Evolutionary conservation across 1,140 invertebrate species (phyloP), one percentile per base, ranked within the genome.

Genomic region (Bathynomus jamesi): DNA sequence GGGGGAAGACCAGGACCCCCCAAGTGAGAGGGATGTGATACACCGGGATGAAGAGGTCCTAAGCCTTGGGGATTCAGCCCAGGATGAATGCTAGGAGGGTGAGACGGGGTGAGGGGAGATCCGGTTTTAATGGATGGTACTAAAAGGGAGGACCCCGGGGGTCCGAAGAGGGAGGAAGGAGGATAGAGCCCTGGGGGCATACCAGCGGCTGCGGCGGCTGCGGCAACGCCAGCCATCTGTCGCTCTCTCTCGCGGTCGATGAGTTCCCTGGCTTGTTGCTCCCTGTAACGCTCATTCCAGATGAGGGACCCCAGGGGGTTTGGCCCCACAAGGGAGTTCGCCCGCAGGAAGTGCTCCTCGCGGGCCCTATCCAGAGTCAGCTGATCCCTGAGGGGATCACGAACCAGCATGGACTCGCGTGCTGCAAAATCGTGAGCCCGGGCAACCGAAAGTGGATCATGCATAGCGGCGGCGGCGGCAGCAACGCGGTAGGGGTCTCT

Each of bases 401-500:
- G 25, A n/a, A n/a, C 32, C 32, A 40, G 32, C 67, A 69, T 69
- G 28, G 53, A 61, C 29, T 69, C 67, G 7, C 32, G 7, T 7
- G 32, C 32, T 40, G 32, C 32, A 8, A 40, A 17, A 40, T 40
- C 32, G 17, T 40, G 32, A n/a, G n/a, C n/a, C 4, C 65, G 3
- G 27, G 65, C 65, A 8, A 46, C 65, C 24, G 67, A 53, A 17
- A 69, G 25, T n/a, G 46, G 31, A 60, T 61, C 67, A 11, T 53
- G 62, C 17, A 61, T 69, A 24, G 67, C 67, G n/a, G 46, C 46
- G 31, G 67, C 67, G 30, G 53, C 67, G 13, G 67, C 67, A 46
- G 67, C 67, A n/a, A 60, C 67, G 31, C 67, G 60, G 67, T 69
- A 69, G n/a, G 46, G 67, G 28, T 69, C 67, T 61, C 46, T 69